Base-by-base conservation (phyloP, 2,888 invertebrate genomes). In the Campopleginae sp. region DNA sequence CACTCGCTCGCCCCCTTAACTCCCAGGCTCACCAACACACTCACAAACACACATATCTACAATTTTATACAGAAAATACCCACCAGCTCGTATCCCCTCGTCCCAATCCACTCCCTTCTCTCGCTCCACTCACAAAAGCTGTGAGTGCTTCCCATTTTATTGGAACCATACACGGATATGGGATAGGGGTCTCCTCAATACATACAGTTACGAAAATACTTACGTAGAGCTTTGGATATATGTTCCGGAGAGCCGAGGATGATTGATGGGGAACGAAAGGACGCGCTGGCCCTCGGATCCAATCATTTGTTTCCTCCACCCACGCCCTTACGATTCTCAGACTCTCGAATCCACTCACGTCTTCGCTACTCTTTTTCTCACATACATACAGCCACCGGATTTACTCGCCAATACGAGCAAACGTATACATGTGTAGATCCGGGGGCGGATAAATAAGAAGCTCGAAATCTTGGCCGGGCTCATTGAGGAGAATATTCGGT, bases 61-160 rank as follows among this genome's bases (percentile, higher is more conserved):
- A 58, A 27, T 58, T 27, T 17, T 48, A 12, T 19, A 54, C 31
- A 77, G 44, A 27, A 70, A 31, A 23, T 88, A 87, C 85, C 82
- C 89, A 90, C 90, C 85, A 90, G n/a, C 90, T 91, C 89, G n/a
- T 91, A 91, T 91, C 89, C 88, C 91, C 83, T 71, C 79, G 42
- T n/a, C n/a, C n/a, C 77, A 51, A 80, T 84, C 80, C 74, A 76
- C 77, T 68, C 77, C 77, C 85, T 44, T 58, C 80, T 68, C 82
- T 77, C 77, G 89, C 38, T 7, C 38, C 8, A 38, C 38, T 91
- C 92, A 93, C 93, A 93, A 93, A 93, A 92, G 93, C 92, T 91
- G 92, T 90, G 93, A 93, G 93, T 93, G 93, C 92, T 93, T 93
- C 91, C 90, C 91, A 92, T 93, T 93, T 93, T 93, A 93, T 93